phyloP scores from a whole-genome alignment of 2,888 invertebrate species.

The Anarsia innoxiella region DNA sequence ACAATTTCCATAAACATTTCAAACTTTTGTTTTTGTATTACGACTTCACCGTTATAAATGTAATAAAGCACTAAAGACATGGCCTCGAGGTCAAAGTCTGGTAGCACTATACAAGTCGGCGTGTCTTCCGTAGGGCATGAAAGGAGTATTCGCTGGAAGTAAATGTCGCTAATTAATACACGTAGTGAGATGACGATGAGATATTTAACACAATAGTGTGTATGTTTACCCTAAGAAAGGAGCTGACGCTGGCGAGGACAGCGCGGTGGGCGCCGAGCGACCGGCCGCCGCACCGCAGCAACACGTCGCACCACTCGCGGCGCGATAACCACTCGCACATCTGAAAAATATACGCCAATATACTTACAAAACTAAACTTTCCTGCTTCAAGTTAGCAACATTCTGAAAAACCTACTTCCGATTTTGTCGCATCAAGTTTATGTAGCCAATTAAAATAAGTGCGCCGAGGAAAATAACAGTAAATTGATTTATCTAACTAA shows the following conservation, averaged over 20 bases:
- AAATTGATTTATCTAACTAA: too few relatives aligned
- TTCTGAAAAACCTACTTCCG: too few relatives aligned
- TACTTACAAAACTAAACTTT: too few relatives aligned
- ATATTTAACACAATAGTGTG: conserved; percentile 8
- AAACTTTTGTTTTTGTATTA: conserved; percentile 73
- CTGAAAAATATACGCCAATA: too few relatives aligned
- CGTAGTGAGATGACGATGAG: conserved; percentile 1
- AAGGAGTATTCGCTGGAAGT: conserved; percentile 46
- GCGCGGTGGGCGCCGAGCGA: conserved; percentile 79
- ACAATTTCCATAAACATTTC: conserved; percentile 76
- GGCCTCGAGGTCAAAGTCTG: conserved; percentile 77
- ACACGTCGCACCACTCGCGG: conserved; percentile 76
- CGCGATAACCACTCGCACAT: conserved; percentile 60
- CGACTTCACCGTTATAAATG: conserved; percentile 80
- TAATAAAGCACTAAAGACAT: conserved; percentile 79
- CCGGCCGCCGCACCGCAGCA: conserved; percentile 77
- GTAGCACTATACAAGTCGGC: conserved; percentile 78
- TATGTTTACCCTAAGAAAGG: conserved; percentile 75
- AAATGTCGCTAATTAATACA: conserved; percentile 16
- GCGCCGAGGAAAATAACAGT: too few relatives aligned
- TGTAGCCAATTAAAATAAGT: too few relatives aligned
- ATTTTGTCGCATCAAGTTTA: too few relatives aligned
- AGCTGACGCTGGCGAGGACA: conserved; percentile 80
- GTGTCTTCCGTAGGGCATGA: conserved; percentile 55
- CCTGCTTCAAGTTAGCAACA: too few relatives aligned